Evolutionary conservation across 2,113 vertebrate genomes (phyloP), one percentile per base, ranked within the genome.

Genomic region (Ellobius talpinus): DNA sequence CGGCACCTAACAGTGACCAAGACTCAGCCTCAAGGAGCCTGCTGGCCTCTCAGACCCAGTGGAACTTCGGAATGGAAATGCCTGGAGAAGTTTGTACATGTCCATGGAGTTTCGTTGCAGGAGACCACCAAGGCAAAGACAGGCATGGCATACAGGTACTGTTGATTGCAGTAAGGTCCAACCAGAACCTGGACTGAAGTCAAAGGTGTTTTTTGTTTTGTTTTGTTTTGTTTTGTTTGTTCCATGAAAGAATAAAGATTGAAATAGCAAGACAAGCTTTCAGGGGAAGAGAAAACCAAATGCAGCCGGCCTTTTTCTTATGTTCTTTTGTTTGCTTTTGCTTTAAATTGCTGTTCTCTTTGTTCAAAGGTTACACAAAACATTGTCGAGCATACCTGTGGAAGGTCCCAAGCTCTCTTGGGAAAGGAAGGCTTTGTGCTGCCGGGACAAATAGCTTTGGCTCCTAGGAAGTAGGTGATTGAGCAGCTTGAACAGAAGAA

Each of bases 61-160:
- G 94, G 10, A 0, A 82, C 91, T 7, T 10, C 52, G 0, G 99
- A 99, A 94, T 97, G 99, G 73, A 99, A 99, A 79, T 97, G 98
- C 52, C 98, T 99, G 98, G 99, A 99, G 97, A 99, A 98, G 97
- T 99, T 99, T 97, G 98, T 99, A 91, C 98, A 98, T 68, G 97
- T 98, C 47, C 99, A 99, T 17, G 98, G 99, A 36, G 45, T 99
- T 94, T 99, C 99, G 0, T 96, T 99, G 97, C 99, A 99, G 0
- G 99, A 99, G 86, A 99, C 99, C 3, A 97, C 98, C 92, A 98
- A 95, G 90, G 98, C 97, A 8, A 95, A 97, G 97, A 99, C 99
- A 0, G 98, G 99, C 84, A 99, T 99, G 99, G 52, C 95, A 12
- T 99, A 99, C 99, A 99, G 99, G 99, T 99, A 99, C 72, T 61